Evolutionary conservation across 53 echinoderm and acorn worm genomes (phyloP), one percentile per base, ranked within the genome.

Genomic region (Astropecten irregularis): DNA sequence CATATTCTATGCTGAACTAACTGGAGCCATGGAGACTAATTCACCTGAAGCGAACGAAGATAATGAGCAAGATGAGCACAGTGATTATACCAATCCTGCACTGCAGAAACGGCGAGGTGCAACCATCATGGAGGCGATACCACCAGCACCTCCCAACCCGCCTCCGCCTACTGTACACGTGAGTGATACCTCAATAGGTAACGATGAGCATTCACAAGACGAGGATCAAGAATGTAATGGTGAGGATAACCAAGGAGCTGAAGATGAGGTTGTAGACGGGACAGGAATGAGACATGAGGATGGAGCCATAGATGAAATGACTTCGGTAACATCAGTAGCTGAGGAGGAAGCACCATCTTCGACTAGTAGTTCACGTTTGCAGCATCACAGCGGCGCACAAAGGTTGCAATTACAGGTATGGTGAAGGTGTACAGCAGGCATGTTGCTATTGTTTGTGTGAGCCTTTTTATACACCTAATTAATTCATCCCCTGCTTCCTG

Each of bases 71-170:
- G 82, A 49, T 9, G 89, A 84, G 25, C 62, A 69, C 2, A 44
- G 54, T 53, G 86, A 82, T 48, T 82, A 82, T 38, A 86, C 46
- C 35, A 90, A 86, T n/a, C 90, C 86, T 14, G 76, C 73, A 1
- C 51, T 86, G 58, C 66, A 20, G 42, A 71, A 68, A 40, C 71
- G 90, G 26, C 63, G 90, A 33, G 83, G 67, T 1, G 90, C 73
- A 0, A 82, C 82, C 39, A 76, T 82, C 25, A 86, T 57, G 67
- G 47, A 57, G 21, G 71, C 22, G 40, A 22, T 50, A 64, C 62
- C 49, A 40, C 46, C 21, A 29, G 33, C 22, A 9, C 63, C 21
- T n/a, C 53, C 62, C 11, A n/a, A 30, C 56, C 47, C 51, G 38
- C 34, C 55, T 44, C 11, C 68, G 39, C 65, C 4, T 4, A 1